Base-by-base conservation (phyloP, 2,888 invertebrate genomes). In the Coleophora flavipennella region DNA sequence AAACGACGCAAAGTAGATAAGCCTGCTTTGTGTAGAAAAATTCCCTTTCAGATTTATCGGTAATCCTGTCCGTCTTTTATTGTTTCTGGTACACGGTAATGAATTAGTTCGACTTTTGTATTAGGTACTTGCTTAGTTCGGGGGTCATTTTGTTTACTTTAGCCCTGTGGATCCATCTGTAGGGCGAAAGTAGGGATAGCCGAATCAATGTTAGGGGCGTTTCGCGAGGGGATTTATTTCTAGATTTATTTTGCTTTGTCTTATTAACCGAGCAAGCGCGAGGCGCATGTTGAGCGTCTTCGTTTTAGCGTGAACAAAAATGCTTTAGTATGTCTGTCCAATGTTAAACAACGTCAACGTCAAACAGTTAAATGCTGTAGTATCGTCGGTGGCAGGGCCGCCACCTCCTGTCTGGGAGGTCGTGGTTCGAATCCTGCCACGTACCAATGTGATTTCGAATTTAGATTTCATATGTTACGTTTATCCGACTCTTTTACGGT, bases 1-100 rank as follows among this genome's bases (percentile, higher is more conserved):
- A 72, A 75, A 68, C 69, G 65, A 73, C 67, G 67, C 59, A 74
- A 76, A 76, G 70, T 60, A 73, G 72, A 71, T 77, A 78, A 76
- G 74, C 71, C 58, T 52, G 55, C 59, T 52, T 50, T 47, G 51
- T 59, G 60, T 67, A 71, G 65, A 76, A 76, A 74, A 76, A 77
- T 66, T 73, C 66, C 66, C 71, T 71, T 70, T 70, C 60, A 67
- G 76, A 71, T 77, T 75, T 71, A 72, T 67, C 60, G 61, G 71
- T 76, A 74, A 77, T 76, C 73, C 69, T 62, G 60, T 70, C 71
- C 71, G 67, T 70, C 63, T 71, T 75, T 74, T 73, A 76, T 77
- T 79, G 72, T 77, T 74, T 72, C 62, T 66, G 54, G 62, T 57
- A 55, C 60, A 63, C 67, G 63, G 68, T 73, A 69, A 75, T 74